These are phyloP conservation scores for Sakesphorus luctuosus DNA, from an alignment of 2,113 vertebrate genomes.

Conservation along the genomic window DNA sequence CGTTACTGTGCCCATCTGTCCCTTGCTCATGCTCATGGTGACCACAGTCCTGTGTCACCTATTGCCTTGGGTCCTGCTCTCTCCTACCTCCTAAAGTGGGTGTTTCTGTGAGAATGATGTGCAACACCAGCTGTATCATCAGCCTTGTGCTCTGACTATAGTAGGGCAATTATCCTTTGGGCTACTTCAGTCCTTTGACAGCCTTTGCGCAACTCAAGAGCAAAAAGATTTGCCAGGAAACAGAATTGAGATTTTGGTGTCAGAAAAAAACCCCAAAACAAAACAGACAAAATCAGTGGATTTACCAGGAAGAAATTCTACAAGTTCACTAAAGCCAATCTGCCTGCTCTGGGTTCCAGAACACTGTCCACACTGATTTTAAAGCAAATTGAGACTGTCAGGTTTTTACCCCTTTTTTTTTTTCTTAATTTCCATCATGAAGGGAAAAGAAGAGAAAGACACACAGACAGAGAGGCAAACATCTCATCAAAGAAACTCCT, in stretches of 20 bases:
- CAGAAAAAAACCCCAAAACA: background rate
- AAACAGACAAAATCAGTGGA: background rate
- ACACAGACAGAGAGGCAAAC: background rate
- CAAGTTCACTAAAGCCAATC: background rate
- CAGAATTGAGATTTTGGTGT: background rate
- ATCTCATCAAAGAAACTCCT: conserved; percentile 22
- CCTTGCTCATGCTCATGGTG: background rate
- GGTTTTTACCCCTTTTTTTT: background rate
- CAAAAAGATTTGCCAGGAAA: background rate
- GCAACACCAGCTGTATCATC: background rate
- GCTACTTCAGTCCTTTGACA: conserved; percentile 5
- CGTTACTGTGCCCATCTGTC: background rate
- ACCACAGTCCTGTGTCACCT: rapidly evolving
- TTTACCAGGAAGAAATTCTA: background rate
- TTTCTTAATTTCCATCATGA: background rate
- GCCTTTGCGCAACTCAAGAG: background rate
- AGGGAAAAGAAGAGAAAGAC: background rate
- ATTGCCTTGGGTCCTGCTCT: background rate
- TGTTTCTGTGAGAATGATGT: background rate
- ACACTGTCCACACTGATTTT: background rate
- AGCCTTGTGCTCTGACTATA: background rate
- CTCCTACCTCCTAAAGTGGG: background rate
- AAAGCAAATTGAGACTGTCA: background rate
- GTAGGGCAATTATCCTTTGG: background rate
- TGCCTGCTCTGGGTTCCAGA: rapidly evolving